Base-by-base conservation (phyloP, 2,113 vertebrate species). In the Sylvilagus bachmani region DNA sequence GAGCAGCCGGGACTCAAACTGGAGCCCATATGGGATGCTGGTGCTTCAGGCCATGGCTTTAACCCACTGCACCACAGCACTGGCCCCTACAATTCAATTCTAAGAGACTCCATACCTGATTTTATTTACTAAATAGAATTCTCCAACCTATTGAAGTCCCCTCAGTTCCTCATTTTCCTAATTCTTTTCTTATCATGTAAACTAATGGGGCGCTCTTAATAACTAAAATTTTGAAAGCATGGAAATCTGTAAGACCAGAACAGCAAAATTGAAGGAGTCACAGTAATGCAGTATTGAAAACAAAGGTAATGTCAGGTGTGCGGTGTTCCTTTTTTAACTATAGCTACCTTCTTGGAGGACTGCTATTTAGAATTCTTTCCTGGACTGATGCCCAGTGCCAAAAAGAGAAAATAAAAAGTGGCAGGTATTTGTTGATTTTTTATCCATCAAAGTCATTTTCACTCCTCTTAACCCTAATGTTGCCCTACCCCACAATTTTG, bases 41-140 rank as follows among this genome's bases (percentile, higher is more conserved):
- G 44, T 44, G 6, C 44, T 44, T 44, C 44, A 44, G 44, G 44
- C 44, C 44, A 7, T 6, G 44, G 44, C 44, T 44, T 44, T 44
- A 44, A 44, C 44, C 38, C 44, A 44, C 44, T 8, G 44, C 1
- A 8, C 44, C 44, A 44, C 44, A 44, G 44, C 44, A 1, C 44
- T 44, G 44, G 44, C 44, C 6, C 44, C 44, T 44, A 31, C 17
- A 80, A 44, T 80, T 83, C 64, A 96, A 51, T 94, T 80, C 51
- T 84, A 66, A 91, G 27, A 86, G 29, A 51, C 10, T 89, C 38
- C 33, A 10, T 53, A n/a, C 29, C 24, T 84, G 19, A 44, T 77
- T 88, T 67, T n/a, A 44, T 17, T 55, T 67, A 61, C 53, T 67
- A 81, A 77, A 81, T 70, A 85, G 33, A 80, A 81, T 92, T 92